phyloP scores from a whole-genome alignment of 2,888 invertebrate species.

The Cetonia aurata region DNA sequence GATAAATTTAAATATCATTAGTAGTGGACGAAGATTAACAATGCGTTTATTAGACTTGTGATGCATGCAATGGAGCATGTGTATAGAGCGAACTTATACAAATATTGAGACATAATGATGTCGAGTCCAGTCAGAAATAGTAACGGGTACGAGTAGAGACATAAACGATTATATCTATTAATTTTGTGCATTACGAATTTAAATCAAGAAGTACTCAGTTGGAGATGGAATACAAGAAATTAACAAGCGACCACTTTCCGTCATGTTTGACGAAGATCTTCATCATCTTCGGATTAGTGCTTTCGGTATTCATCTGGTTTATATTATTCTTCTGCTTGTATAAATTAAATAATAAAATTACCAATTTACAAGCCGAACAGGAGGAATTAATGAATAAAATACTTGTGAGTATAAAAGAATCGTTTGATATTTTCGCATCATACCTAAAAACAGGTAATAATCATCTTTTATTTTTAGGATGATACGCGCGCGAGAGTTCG shows the following conservation, averaged over 20 bases:
- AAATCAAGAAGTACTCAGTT: neutral
- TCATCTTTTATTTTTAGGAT: conserved; percentile 26
- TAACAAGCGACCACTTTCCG: conserved; percentile 18
- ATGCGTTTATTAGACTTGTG: conserved; percentile 41
- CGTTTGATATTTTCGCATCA: neutral
- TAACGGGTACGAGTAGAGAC: conserved; percentile 28
- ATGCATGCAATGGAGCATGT: conserved; percentile 35
- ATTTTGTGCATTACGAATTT: conserved; percentile 20
- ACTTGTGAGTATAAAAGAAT: conserved; percentile 8
- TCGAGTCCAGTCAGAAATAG: conserved; percentile 43
- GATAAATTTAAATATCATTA: conserved; percentile 39
- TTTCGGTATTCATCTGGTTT: conserved; percentile 30
- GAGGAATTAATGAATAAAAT: conserved; percentile 26
- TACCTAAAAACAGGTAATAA: conserved; percentile 2
- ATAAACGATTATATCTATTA: conserved; percentile 35
- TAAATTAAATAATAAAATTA: conserved; percentile 34
- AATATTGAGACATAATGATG: conserved; percentile 45
- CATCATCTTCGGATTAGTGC: conserved; percentile 31
- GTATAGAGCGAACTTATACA: conserved; percentile 33
- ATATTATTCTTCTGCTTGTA: conserved; percentile 34
- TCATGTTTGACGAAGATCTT: conserved; percentile 26
- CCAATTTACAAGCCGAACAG: conserved; percentile 25
- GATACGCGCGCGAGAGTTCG: neutral
- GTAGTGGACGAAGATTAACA: conserved; percentile 40
- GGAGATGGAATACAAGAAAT: conserved; percentile 42